Percentiles rank a stretch among this genome's conserved stretches.
These are phyloP conservation scores for Lochmaea capreae DNA, from an alignment of 2,888 invertebrate species.

Conservation along the genomic window DNA sequence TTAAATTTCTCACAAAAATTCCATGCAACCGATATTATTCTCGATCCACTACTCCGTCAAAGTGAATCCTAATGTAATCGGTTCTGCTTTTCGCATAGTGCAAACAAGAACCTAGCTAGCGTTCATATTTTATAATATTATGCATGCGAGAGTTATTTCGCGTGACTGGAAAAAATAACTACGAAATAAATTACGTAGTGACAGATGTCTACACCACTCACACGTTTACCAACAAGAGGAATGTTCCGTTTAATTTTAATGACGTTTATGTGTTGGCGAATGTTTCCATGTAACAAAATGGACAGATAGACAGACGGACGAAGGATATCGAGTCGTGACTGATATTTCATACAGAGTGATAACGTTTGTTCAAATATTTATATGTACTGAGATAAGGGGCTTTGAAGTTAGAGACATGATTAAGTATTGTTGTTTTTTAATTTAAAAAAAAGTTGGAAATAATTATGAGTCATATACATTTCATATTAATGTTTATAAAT, in stretches of 20 bases:
- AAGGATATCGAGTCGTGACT: not conserved
- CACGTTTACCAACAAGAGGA: not conserved
- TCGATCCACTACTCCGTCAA: not conserved
- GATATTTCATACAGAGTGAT: not conserved
- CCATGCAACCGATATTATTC: not conserved
- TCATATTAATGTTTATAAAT: too few relatives aligned
- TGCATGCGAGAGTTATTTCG: constrained; percentile 7
- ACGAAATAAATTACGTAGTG: constrained; percentile 7
- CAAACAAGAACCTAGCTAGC: not conserved
- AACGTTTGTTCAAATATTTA: not conserved
- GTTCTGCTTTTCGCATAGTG: constrained; percentile 9
- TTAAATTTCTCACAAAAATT: not conserved
- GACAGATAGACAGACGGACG: not conserved
- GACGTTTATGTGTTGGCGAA: constrained; percentile 2
- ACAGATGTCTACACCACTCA: constrained; percentile 9
- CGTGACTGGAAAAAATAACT: constrained; percentile 9
- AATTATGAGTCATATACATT: too few relatives aligned
- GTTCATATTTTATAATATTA: constrained; percentile 3
- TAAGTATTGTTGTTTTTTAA: too few relatives aligned
- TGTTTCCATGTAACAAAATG: not conserved
- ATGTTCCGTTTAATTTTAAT: constrained; percentile 11
- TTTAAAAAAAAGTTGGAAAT: too few relatives aligned
- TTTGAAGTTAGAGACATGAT: too few relatives aligned
- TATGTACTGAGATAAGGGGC: too few relatives aligned
- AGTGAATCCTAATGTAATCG: constrained; percentile 8